These are phyloP conservation scores for Mobula hypostoma DNA, from an alignment of 2,113 vertebrate species.

Conservation along the genomic window DNA sequence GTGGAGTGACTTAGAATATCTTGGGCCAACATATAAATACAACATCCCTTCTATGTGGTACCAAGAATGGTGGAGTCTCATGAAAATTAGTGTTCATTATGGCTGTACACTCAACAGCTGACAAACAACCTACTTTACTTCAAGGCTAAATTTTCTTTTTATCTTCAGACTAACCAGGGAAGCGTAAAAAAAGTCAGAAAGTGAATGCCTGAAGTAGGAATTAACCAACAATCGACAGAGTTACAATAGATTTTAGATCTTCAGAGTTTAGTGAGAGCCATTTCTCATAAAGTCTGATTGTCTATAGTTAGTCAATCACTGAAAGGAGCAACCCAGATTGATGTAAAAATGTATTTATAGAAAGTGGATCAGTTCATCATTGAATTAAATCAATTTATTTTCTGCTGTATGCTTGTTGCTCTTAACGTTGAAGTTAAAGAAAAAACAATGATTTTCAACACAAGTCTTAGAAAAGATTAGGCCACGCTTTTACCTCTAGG, in stretches of 20 bases:
- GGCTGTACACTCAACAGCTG: not conserved
- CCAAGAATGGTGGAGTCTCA: not conserved
- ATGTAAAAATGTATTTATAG: not conserved
- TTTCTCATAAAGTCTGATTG: not conserved
- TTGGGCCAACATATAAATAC: not conserved
- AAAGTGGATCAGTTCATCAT: not conserved
- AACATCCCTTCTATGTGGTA: not conserved
- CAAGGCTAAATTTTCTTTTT: not conserved
- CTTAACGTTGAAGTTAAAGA: not conserved
- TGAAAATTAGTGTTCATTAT: not conserved
- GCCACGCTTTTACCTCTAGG: not conserved
- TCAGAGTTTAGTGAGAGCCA: not conserved
- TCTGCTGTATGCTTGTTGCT: not conserved
- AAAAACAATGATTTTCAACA: not conserved
- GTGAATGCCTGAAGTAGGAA: not conserved
- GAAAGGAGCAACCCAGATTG: not conserved
- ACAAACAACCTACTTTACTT: not conserved
- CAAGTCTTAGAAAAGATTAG: not conserved
- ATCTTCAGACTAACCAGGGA: not conserved
- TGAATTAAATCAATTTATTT: not conserved
- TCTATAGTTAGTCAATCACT: not conserved
- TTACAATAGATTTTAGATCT: not conserved
- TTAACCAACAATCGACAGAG: not conserved
- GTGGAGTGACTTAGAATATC: not conserved
- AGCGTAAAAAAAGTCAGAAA: not conserved